Conservation (phyloP, 2,113 vertebrate species). For the Euleptes europaea region DNA sequence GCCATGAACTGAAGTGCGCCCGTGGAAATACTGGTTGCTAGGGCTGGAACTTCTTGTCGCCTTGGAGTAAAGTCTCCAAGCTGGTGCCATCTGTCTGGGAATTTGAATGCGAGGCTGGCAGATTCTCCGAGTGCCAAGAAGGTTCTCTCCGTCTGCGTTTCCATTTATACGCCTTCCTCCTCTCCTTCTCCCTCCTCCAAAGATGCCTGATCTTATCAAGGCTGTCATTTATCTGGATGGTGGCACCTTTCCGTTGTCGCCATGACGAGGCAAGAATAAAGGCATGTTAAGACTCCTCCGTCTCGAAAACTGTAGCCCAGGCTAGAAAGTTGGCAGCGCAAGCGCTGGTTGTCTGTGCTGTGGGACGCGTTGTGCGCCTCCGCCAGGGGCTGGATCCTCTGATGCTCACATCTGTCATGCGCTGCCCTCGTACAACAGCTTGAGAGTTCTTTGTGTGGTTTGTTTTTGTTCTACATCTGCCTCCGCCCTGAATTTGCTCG, state of each 20-base stretch:
- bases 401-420: too few species aligned
- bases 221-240: neutral
- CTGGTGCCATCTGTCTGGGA: constrained; percentile 17
- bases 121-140: neutral
- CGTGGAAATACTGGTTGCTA: neutral
- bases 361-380: neutral
- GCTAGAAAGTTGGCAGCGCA: neutral
- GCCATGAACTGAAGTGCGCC: neutral
- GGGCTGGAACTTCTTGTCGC: constrained; percentile 28
- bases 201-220: neutral
- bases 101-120: neutral
- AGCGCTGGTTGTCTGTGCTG: neutral
- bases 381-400: too few species aligned
- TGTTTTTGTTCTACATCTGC: too few species aligned
- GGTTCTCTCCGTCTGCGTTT: constrained; percentile 19
- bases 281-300: neutral
- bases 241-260: neutral
- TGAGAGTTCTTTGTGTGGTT: too few species aligned
- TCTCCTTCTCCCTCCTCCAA: neutral
- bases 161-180: neutral
- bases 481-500: too few species aligned
- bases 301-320: neutral
- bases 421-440: too few species aligned
- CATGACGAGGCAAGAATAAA: neutral
- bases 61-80: neutral